Conservation (phyloP, 2,888 invertebrate genomes). For the Strigamia transsilvanica region DNA sequence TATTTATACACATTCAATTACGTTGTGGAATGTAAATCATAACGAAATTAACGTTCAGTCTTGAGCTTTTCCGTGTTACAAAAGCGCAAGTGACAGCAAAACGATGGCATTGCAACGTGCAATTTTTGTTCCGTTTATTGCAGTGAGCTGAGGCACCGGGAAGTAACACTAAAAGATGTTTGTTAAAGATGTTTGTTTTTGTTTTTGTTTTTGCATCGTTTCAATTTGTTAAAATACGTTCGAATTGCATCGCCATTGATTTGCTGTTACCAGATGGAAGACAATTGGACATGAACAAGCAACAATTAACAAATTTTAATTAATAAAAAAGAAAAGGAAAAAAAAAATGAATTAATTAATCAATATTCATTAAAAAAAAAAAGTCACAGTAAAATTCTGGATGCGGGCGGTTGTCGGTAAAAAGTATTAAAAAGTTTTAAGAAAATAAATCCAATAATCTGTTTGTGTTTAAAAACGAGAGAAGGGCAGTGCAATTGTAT, state of each 20-base stretch:
- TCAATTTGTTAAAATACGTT: too few species aligned
- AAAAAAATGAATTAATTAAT: background rate
- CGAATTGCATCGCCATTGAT: constrained; percentile 6
- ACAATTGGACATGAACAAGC: constrained; percentile 51
- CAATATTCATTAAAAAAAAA: background rate
- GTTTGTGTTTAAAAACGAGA: background rate
- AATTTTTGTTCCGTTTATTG: background rate
- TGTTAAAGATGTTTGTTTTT: background rate
- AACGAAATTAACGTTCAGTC: background rate
- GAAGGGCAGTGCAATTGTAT: constrained; percentile 43
- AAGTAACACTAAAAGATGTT: too few species aligned
- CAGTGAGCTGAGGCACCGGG: constrained; percentile 20
- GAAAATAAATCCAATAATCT: constrained; percentile 14
- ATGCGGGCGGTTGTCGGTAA: constrained; percentile 24
- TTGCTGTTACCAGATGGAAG: constrained; percentile 51
- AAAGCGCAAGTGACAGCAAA: constrained; percentile 36
- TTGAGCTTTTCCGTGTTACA: constrained; percentile 21
- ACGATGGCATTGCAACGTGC: constrained; percentile 3
- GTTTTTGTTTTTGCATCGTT: background rate
- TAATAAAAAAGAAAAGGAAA: too few species aligned
- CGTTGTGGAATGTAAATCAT: constrained; percentile 3
- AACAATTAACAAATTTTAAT: constrained; percentile 16
- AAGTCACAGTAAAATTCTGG: background rate
- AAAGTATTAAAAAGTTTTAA: constrained; percentile 14
- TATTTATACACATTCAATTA: background rate